Evolutionary conservation across 2,797 vertebrate genomes (phyloP), one percentile per base, ranked within the genome.

Genomic region (Pseudochirops cupreus): DNA sequence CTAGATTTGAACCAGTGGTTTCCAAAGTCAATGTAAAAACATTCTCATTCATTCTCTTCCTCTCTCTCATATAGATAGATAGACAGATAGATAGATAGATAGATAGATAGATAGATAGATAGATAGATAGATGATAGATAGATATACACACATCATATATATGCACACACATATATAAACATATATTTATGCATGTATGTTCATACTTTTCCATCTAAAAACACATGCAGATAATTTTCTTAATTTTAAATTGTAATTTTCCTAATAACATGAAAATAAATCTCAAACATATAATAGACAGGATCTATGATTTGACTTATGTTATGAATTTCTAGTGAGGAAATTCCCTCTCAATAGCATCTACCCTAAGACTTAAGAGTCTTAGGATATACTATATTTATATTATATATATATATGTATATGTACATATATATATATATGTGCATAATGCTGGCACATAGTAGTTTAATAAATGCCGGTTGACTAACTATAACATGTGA

Each of bases 91-190:
- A 52, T 52, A 52, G 50, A 52, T 52, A 52, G 50, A 52, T 52
- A 52, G 50, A 52, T 52, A 52, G 50, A 52, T 52, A 52, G 50
- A 52, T 52, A 52, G 50, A 52, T 52, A 52, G 50, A 52, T 52
- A 52, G 50, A 52, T 52, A 52, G 50, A 52, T 52, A 52, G 50
- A 52, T 52, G 5, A 52, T 5, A 52, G 10, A 58, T 29, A 58
- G 11, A 31, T 5, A 67, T 67, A 3, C 13, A n/a, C 16, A 5
- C 13, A 5, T 16, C 29, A 57, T 24, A 26, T 26, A 26, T 6
- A 57, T 4, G 5, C 0, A 57, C 6, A 57, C 5, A 57, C 1
- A 26, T 6, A 57, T 6, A 26, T 6, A 57, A 0, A 57, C 0
- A 26, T 7, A 28, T 28, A 28, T 14, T 6, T 24, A 24, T 82